Conservation (phyloP, 92 coral and sea anemone species). For the Phenganax stokvisi region DNA sequence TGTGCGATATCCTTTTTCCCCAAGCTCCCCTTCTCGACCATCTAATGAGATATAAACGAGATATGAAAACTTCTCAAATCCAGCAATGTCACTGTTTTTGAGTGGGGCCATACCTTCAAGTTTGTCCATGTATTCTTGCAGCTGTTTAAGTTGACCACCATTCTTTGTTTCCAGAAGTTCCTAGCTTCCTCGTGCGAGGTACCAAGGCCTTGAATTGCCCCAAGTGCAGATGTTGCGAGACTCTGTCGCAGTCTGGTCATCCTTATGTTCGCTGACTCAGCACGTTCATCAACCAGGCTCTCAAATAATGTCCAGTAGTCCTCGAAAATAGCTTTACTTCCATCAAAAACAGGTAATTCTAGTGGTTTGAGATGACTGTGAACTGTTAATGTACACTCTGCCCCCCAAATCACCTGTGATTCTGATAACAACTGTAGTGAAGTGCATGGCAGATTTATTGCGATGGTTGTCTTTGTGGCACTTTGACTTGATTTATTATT, state of each 20-base stretch:
- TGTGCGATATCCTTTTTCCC: constrained; percentile 51
- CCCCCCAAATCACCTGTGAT: not conserved
- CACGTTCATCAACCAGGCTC: constrained; percentile 49
- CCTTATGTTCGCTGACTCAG: constrained; percentile 44
- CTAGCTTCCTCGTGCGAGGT: constrained; percentile 56
- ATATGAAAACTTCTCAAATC: constrained; percentile 50
- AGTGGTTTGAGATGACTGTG: constrained; percentile 31
- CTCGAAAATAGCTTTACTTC: constrained; percentile 48
- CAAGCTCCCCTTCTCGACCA: constrained; percentile 41
- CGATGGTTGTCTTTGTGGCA: not conserved
- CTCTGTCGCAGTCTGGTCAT: constrained; percentile 59
- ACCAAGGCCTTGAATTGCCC: constrained; percentile 49
- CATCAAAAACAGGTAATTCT: constrained; percentile 40
- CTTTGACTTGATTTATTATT: not conserved
- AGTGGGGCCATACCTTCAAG: constrained; percentile 42
- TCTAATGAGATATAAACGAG: constrained; percentile 51
- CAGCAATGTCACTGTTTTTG: constrained; percentile 30
- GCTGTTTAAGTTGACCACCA: constrained; percentile 46
- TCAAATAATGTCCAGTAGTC: constrained; percentile 48
- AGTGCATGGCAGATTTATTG: not conserved
- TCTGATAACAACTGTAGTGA: not conserved
- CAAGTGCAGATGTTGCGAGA: constrained; percentile 43
- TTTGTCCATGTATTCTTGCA: constrained; percentile 51
- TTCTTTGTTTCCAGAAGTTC: constrained; percentile 45
- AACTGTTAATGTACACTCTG: not conserved